Evolutionary conservation across 2,113 vertebrate species (phyloP), one percentile per base, ranked within the genome.

Genomic region (Martes martes): DNA sequence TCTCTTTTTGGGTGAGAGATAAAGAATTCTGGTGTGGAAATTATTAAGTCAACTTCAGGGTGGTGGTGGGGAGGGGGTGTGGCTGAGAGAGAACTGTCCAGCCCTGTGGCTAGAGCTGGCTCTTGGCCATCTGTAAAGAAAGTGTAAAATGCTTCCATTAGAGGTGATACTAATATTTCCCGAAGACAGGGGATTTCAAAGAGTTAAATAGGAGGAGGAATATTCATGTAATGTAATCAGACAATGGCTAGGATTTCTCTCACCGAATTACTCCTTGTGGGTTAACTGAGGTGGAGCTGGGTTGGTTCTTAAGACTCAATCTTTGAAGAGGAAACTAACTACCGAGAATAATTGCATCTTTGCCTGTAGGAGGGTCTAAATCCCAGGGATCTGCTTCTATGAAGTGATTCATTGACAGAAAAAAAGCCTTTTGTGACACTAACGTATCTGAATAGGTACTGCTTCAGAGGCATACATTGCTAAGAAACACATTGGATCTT

Each of bases 221-320:
- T 98, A 99, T 98, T 99, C 98, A 99, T 99, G 99, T 99, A 99
- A 99, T 99, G 99, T 99, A 99, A 99, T 99, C 99, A 99, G 99
- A 99, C 99, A 99, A 99, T 99, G 98, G 99, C 99, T 99, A 99
- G 99, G 99, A 98, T 99, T 99, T 99, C 99, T 96, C 97, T 99
- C 97, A 96, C 97, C 96, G 98, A 99, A 98, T 99, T 98, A 97
- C 97, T 98, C 89, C 36, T 89, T 92, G 95, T 88, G 86, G 95
- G 67, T 98, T 97, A 96, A 97, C 63, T 96, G 86, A 0, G 0
- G 91, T 98, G 85, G 94, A 97, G 50, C 97, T 96, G 69, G 91
- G 86, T 91, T 94, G 92, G 42, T 97, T 98, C 96, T 96, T 52
- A 71, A 95, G 96, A 98, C 90, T 55, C 79, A 80, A 45, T 88